Conservation (phyloP, 2,113 vertebrate species). For the Ciconia maguari region DNA sequence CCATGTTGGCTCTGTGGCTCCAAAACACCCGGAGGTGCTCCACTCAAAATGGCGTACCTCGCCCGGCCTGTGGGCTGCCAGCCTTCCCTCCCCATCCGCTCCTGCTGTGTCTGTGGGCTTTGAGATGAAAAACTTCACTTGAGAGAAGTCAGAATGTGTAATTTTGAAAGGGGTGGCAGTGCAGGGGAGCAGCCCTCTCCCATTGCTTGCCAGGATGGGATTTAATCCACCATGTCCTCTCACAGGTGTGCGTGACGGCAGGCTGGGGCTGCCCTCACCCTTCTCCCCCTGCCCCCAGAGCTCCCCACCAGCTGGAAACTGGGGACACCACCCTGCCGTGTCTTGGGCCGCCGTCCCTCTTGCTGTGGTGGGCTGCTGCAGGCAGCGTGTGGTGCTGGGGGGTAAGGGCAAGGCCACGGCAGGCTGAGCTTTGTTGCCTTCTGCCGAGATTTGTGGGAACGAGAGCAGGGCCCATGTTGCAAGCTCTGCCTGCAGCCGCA, state of each 20-base stretch:
- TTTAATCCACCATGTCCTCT: background rate
- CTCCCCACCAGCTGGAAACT: background rate
- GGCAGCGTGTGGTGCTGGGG: background rate
- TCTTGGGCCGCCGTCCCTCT: background rate
- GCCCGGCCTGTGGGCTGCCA: background rate
- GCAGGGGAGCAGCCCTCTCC: background rate
- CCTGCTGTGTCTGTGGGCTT: background rate
- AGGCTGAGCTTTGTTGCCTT: background rate
- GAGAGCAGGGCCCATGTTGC: fast-evolving
- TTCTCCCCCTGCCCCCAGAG: background rate
- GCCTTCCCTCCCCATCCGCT: background rate
- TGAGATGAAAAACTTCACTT: background rate
- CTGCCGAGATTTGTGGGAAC: background rate
- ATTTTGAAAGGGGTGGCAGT: background rate
- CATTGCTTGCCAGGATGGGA: background rate
- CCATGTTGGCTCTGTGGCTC: fast-evolving
- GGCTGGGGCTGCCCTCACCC: background rate
- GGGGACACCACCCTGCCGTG: background rate
- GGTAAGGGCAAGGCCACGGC: background rate
- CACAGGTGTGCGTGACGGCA: background rate
- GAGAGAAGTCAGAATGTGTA: background rate
- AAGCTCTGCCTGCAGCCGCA: background rate
- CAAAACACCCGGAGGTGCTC: background rate
- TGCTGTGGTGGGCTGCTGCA: background rate
- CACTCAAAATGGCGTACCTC: background rate